These are phyloP conservation scores for Tiliacea aurago DNA, from an alignment of 2,888 invertebrate species.

Conservation along the genomic window DNA sequence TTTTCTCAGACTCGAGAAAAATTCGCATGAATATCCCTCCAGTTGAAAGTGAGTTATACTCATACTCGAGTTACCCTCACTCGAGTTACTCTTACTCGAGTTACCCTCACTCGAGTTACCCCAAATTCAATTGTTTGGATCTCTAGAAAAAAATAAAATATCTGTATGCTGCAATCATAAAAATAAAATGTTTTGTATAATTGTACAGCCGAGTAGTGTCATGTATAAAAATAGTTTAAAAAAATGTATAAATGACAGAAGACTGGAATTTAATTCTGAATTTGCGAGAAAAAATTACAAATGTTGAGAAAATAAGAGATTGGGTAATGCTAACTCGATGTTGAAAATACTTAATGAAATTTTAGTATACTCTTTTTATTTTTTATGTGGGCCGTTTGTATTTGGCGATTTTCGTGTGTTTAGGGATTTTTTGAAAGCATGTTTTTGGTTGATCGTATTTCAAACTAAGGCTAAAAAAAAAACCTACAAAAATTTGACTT, in stretches of 20 bases:
- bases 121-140: constrained; percentile 55
- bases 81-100: constrained; percentile 23
- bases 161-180: constrained; percentile 45
- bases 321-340: constrained; percentile 44
- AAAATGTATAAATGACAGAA: constrained; percentile 57
- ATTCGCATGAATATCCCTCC: background rate
- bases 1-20: background rate
- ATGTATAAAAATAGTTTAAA: constrained; percentile 56
- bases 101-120: constrained; percentile 39
- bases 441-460: constrained; percentile 8
- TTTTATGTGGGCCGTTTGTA: constrained; percentile 22
- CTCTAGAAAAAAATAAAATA: constrained; percentile 53
- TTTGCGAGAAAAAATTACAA: constrained; percentile 50
- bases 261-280: constrained; percentile 60
- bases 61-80: constrained; percentile 26
- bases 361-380: constrained; percentile 41
- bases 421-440: background rate
- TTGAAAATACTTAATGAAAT: constrained; percentile 57
- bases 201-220: constrained; percentile 60
- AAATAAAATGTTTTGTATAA: constrained; percentile 54
- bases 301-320: constrained; percentile 35
- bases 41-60: constrained; percentile 19
- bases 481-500: background rate
- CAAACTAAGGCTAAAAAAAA: background rate
- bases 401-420: constrained; percentile 6